phyloP scores from a whole-genome alignment of 1,140 invertebrate species.

The Bombus huntii region DNA sequence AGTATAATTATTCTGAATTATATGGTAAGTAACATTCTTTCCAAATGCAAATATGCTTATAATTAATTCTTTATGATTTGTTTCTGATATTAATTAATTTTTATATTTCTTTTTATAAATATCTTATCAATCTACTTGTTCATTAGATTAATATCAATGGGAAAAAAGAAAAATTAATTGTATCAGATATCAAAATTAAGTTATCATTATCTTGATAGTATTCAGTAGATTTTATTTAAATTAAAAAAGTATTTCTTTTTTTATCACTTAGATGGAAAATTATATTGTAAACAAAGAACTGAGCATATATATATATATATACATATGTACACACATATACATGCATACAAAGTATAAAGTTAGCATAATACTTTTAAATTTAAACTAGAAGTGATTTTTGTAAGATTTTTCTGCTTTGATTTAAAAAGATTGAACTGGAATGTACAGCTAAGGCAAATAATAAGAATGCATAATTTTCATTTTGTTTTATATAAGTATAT shows the following conservation, averaged over 20 bases:
- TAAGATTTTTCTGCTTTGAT: not conserved
- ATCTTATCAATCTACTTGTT: not conserved
- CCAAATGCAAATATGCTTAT: not conserved
- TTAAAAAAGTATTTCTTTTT: not conserved
- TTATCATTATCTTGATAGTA: not conserved
- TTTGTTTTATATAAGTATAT: too few species aligned
- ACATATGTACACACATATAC: not conserved
- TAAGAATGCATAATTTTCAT: not conserved
- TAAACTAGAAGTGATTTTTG: not conserved
- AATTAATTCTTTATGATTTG: not conserved
- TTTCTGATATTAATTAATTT: not conserved
- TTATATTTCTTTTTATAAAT: not conserved
- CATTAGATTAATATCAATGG: not conserved
- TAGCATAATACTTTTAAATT: not conserved
- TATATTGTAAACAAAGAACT: not conserved
- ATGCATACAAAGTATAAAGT: not conserved
- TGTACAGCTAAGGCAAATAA: not conserved
- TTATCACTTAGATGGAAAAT: not conserved
- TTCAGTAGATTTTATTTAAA: not conserved
- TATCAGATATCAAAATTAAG: conserved; percentile 12
- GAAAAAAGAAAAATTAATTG: not conserved
- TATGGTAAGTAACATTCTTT: not conserved
- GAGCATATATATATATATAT: not conserved
- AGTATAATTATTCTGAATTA: not conserved
- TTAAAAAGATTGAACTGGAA: not conserved